These are phyloP conservation scores for Formica exsecta DNA, from an alignment of 1,140 invertebrate genomes.

Conservation along the genomic window DNA sequence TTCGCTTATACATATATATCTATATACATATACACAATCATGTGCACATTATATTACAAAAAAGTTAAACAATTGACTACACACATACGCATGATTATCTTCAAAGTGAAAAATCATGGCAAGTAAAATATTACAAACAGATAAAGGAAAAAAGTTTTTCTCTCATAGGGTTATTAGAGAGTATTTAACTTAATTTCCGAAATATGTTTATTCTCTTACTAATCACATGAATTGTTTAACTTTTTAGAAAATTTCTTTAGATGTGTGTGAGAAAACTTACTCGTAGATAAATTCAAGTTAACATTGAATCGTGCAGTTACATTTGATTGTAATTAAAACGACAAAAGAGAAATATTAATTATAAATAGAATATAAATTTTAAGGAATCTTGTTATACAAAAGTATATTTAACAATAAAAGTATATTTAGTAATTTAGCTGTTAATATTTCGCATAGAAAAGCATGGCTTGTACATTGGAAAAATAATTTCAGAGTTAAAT, in stretches of 20 bases:
- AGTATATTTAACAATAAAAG: not conserved
- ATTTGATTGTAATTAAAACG: not conserved
- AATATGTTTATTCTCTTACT: not conserved
- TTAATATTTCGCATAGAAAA: not conserved
- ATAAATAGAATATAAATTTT: not conserved
- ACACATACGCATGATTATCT: not conserved
- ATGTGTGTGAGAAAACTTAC: not conserved
- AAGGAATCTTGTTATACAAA: not conserved
- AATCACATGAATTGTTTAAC: not conserved
- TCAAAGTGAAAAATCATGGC: not conserved
- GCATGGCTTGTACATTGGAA: not conserved
- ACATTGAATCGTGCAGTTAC: not conserved
- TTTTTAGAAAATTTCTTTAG: not conserved
- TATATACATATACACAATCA: slow-evolving; percentile 5
- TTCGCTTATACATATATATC: slow-evolving; percentile 16
- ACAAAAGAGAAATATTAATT: not conserved
- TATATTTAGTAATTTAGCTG: not conserved
- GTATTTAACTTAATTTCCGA: not conserved
- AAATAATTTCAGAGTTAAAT: not conserved
- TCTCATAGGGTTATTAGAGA: not conserved
- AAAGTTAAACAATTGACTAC: not conserved
- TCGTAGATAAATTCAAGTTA: not conserved
- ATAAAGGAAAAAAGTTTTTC: not conserved
- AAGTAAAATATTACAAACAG: not conserved
- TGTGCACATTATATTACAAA: not conserved